phyloP scores from a whole-genome alignment of 2,113 vertebrate genomes.

The Scartelaos histophorus region DNA sequence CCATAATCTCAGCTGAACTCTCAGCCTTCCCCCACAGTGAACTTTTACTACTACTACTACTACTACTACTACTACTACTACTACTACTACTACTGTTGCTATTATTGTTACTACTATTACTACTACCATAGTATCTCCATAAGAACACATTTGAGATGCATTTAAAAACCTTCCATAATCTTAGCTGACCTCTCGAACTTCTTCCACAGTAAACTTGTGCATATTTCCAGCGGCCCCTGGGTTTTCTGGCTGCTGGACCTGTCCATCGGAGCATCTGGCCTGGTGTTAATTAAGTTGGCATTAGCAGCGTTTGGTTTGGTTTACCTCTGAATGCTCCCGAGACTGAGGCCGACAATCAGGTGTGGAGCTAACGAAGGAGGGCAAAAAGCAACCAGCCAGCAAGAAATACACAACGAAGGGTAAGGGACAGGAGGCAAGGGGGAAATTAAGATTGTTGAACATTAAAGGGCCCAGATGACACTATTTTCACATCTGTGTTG shows the following conservation, averaged over 20 bases:
- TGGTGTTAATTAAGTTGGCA: slow-evolving; percentile 80
- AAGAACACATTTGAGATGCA: background rate
- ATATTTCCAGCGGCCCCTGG: slow-evolving; percentile 11
- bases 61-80: too few species aligned
- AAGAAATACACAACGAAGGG: background rate
- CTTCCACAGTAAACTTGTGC: background rate
- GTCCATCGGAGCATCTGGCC: slow-evolving; percentile 67
- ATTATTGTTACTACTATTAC: too few species aligned
- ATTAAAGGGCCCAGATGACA: background rate
- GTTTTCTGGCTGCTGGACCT: slow-evolving; percentile 50
- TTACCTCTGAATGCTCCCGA: slow-evolving; percentile 49
- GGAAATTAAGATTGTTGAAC: background rate
- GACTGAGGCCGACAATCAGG: slow-evolving; percentile 71
- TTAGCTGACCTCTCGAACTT: background rate
- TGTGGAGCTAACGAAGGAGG: slow-evolving; percentile 14
- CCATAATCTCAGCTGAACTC: too few species aligned
- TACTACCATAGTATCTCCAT: background rate
- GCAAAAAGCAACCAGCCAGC: background rate
- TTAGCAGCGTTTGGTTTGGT: slow-evolving; percentile 67
- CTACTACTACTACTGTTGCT: too few species aligned
- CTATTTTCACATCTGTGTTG: too few species aligned
- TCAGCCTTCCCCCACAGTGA: too few species aligned
- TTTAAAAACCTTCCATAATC: background rate
- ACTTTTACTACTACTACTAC: too few species aligned
- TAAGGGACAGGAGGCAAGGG: background rate